Conservation (phyloP, 1,140 invertebrate species). For the Euborellia annulipes region DNA sequence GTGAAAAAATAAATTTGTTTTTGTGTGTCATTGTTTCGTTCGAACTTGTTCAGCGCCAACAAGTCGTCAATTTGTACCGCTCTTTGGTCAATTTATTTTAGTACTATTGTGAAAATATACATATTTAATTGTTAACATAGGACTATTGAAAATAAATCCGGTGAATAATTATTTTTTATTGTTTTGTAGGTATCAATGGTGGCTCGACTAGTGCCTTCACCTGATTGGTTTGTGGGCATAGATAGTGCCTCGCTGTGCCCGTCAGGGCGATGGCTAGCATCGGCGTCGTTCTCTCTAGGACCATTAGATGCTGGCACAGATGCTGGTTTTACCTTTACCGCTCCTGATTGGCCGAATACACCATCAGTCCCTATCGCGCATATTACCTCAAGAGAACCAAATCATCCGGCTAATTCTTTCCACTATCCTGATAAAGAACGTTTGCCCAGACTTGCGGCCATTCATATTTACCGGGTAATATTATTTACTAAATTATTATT, state of each 20-base stretch:
- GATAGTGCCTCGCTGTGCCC: conserved; percentile 83
- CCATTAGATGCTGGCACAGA: conserved; percentile 94
- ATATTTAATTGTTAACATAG: too few relatives aligned
- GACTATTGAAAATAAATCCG: not conserved
- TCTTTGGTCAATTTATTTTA: too few relatives aligned
- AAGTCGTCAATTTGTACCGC: too few relatives aligned
- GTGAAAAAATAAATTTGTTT: too few relatives aligned
- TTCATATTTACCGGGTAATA: conserved; percentile 72
- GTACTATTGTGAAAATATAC: too few relatives aligned
- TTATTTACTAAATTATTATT: too few relatives aligned
- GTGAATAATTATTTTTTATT: conserved; percentile 5
- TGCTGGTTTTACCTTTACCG: conserved; percentile 92
- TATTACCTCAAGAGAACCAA: conserved; percentile 81
- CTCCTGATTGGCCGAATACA: conserved; percentile 80
- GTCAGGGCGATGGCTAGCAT: conserved; percentile 88
- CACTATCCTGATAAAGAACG: conserved; percentile 77
- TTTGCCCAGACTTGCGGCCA: conserved; percentile 77
- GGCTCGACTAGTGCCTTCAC: conserved; percentile 78
- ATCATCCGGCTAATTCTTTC: conserved; percentile 86
- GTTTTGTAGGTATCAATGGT: conserved; percentile 61
- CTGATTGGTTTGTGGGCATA: conserved; percentile 97
- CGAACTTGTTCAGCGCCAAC: too few relatives aligned
- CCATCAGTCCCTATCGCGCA: conserved; percentile 78
- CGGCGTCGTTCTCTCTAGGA: conserved; percentile 80
- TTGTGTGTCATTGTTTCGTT: too few relatives aligned